A percentile compares a stretch with the other conserved stretches of the same genome.
These are phyloP conservation scores for Otis tarda DNA, from an alignment of 2,113 vertebrate species.

Conservation along the genomic window DNA sequence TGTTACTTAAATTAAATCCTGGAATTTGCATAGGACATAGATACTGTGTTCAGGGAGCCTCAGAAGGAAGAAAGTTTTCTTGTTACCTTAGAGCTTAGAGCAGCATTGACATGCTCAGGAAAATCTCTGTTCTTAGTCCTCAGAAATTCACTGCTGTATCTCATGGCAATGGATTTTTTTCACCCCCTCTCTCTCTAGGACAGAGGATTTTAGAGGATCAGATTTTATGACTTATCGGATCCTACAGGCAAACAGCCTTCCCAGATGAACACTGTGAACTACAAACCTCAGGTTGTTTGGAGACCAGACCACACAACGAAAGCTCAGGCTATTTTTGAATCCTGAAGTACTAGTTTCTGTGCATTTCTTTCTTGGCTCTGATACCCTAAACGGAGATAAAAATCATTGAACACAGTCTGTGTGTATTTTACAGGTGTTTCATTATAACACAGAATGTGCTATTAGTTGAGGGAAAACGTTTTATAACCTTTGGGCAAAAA, in stretches of 20 bases:
- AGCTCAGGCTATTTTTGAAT: background rate
- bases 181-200: background rate
- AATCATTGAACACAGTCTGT: background rate
- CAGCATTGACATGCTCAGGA: background rate
- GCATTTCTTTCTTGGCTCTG: background rate
- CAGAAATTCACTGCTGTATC: background rate
- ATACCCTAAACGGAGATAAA: background rate
- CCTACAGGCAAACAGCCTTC: background rate
- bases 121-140: background rate
- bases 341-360: background rate
- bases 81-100: background rate
- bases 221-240: conserved; percentile 3
- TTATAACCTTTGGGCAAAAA: background rate
- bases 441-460: background rate
- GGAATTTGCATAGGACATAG: background rate
- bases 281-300: background rate
- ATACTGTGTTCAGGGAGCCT: background rate
- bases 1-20: background rate
- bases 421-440: background rate
- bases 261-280: background rate
- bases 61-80: background rate
- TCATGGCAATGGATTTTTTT: background rate
- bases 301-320: background rate
- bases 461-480: background rate
- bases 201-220: conserved; percentile 15